Evolutionary conservation across 1,140 invertebrate species (phyloP), one percentile per base, ranked within the genome.

Genomic region (Bombus affinis): DNA sequence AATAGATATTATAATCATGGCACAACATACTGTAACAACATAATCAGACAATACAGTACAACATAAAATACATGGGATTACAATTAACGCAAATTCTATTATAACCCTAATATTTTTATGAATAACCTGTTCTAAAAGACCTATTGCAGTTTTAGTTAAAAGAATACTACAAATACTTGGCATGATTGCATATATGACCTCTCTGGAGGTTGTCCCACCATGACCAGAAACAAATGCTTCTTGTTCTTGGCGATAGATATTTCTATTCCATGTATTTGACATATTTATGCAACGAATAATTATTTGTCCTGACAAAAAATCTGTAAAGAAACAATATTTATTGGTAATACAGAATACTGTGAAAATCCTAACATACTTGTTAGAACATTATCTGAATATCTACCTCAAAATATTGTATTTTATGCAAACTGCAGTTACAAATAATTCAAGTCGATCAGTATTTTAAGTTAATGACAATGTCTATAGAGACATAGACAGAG

Each of bases 1-100:
- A n/a, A 86, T 15, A 68, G 89, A 91, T 39, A 92, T 68, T 13
- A 72, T 28, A 1, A 92, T 42, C 83, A 94, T 90, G 47, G 77
- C 42, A 12, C 89, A 32, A 37, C 90, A 92, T 5, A 95, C 91
- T 6, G n/a, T 47, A 13, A 88, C 32, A 3, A 93, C 88, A 44
- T 91, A 76, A 13, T 94, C 91, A 0, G 93, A 93, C 15, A 96
- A 89, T 68, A 95, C 39, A 32, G 96, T 96, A 68, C 95, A 95
- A 28, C 93, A 95, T 28, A 96, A 76, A 72, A 96, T 94, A 84
- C 95, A 92, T 28, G 96, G 95, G 13, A 96, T 70, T 25, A 96
- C 92, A 35, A 95, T 95, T 13, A 95, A 70, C 22, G 93, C 28
- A 91, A 96, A 96, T 93, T 96, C 96, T 37, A 95, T 72, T 47